Evolutionary conservation across 2,797 vertebrate genomes (phyloP).

Genomic region (Acridotheres tristis): DNA sequence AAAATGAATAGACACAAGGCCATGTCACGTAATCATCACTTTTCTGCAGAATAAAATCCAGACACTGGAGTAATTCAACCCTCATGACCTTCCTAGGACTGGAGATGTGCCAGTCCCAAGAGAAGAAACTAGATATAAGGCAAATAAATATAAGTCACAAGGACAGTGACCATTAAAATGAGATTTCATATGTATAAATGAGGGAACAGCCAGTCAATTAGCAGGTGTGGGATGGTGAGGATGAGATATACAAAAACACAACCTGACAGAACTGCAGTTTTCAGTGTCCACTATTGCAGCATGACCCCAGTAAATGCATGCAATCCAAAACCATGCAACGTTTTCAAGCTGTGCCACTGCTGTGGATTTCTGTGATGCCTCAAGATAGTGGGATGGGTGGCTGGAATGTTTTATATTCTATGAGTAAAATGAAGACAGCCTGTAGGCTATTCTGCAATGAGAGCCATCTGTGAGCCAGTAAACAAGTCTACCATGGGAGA

Average conservation of each 20-base stretch:
- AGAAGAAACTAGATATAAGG: neutral
- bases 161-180: neutral
- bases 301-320: neutral
- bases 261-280: neutral
- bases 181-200: neutral
- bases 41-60: neutral
- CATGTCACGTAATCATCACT: neutral
- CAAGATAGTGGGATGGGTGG: neutral
- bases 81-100: neutral
- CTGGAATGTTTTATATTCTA: neutral
- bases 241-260: neutral
- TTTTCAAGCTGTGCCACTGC: fast-evolving
- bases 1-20: neutral
- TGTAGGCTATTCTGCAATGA: neutral
- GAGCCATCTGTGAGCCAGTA: neutral
- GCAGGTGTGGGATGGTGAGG: neutral
- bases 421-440: neutral
- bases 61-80: neutral
- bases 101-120: neutral
- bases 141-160: fast-evolving
- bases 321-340: neutral
- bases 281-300: neutral
- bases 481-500: neutral
- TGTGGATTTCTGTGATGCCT: neutral
- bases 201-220: neutral